Percentiles rank a stretch among this genome's conserved stretches.
Conservation (phyloP, 2,113 vertebrate species). For the Myotis brandtii region DNA sequence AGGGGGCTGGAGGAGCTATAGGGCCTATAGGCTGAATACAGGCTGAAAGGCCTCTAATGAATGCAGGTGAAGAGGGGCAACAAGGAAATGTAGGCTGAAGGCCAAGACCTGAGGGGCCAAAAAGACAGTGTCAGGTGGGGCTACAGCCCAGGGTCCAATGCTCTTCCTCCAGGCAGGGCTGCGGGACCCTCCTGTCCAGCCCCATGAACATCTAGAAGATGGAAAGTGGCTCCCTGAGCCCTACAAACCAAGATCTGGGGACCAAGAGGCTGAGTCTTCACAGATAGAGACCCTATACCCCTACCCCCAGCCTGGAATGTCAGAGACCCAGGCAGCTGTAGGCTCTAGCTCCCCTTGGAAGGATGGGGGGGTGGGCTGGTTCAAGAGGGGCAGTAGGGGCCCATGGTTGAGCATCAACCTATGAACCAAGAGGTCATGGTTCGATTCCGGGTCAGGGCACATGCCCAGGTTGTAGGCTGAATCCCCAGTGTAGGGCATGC, state of each 20-base stretch:
- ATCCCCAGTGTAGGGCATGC: too few relatives aligned
- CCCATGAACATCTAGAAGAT: conserved; percentile 5
- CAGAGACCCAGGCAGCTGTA: not conserved
- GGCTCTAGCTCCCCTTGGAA: not conserved
- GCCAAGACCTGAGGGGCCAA: not conserved
- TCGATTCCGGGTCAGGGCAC: too few relatives aligned
- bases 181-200: not conserved
- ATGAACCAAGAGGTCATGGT: too few relatives aligned
- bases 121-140: not conserved
- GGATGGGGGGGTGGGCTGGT: not conserved
- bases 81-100: not conserved
- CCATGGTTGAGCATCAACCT: too few relatives aligned
- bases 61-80: not conserved
- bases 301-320: not conserved
- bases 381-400: not conserved
- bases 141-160: not conserved
- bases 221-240: not conserved
- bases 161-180: not conserved
- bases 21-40: not conserved
- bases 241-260: conserved; percentile 1
- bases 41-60: not conserved
- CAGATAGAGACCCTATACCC: not conserved
- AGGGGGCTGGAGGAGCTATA: not conserved
- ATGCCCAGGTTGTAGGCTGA: too few relatives aligned
- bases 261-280: not conserved